Evolutionary conservation across 1,140 invertebrate species (phyloP).

Genomic region (Drosophila burlai): DNA sequence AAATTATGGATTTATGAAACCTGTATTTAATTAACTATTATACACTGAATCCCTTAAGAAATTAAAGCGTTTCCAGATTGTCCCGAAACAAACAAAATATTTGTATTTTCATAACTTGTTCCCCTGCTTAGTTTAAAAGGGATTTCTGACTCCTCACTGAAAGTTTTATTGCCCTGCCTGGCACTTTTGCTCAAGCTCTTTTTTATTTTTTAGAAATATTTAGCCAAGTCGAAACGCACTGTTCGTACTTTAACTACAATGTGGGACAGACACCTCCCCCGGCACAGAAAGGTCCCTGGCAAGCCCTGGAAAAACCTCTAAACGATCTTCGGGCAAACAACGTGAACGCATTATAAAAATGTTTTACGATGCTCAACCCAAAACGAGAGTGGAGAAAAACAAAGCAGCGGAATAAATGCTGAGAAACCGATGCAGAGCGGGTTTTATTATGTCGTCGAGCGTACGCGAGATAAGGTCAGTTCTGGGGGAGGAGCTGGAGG

Average conservation of each 20-base stretch:
- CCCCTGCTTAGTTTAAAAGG: neutral
- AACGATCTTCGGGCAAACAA: slow-evolving; percentile 51
- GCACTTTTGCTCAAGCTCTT: too few relatives aligned
- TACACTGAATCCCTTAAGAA: neutral
- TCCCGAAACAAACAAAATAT: too few relatives aligned
- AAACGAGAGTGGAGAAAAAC: slow-evolving; percentile 26
- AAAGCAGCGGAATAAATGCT: slow-evolving; percentile 41
- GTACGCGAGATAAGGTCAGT: slow-evolving; percentile 56
- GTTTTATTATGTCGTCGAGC: slow-evolving; percentile 74
- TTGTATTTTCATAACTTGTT: too few relatives aligned
- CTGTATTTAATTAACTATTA: neutral
- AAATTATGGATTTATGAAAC: too few relatives aligned
- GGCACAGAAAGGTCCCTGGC: neutral
- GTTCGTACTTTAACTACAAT: slow-evolving; percentile 6
- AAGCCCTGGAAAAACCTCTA: slow-evolving; percentile 22
- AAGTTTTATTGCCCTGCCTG: neutral
- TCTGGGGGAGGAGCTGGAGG: neutral
- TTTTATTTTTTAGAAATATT: neutral
- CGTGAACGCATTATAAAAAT: slow-evolving; percentile 76
- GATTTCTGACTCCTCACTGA: neutral
- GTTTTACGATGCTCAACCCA: slow-evolving; percentile 69
- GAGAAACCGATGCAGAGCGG: slow-evolving; percentile 63
- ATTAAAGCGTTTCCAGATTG: accelerated
- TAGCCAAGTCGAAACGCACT: slow-evolving; percentile 4
- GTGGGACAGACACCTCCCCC: slow-evolving; percentile 1